phyloP scores from a whole-genome alignment of 2,113 vertebrate genomes.

The Eira barbara region DNA sequence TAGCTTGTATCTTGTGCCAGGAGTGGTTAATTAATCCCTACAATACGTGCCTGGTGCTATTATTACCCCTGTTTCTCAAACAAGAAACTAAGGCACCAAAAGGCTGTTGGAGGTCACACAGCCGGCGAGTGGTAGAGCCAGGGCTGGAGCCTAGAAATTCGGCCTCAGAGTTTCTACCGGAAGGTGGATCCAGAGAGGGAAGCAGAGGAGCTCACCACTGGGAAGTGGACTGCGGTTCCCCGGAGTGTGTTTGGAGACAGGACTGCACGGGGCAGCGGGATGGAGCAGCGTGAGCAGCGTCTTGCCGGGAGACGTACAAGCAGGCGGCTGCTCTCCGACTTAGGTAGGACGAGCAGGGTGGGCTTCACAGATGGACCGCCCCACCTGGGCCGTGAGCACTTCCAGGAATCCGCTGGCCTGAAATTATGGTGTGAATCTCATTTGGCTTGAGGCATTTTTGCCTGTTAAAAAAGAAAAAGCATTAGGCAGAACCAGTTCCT shows the following conservation, averaged over 20 bases:
- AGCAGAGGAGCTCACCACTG: not conserved
- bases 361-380: fast-evolving
- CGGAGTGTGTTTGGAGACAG: not conserved
- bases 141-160: not conserved
- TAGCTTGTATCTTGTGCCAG: not conserved
- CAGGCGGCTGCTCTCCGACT: not conserved
- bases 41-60: not conserved
- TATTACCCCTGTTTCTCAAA: not conserved
- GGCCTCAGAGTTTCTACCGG: not conserved
- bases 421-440: not conserved
- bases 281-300: fast-evolving
- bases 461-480: not conserved
- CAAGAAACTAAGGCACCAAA: not conserved
- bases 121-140: not conserved
- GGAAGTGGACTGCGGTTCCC: not conserved
- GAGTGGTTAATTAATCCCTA: not conserved
- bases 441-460: not conserved
- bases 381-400: not conserved
- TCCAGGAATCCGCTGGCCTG: not conserved
- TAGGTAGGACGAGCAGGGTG: not conserved
- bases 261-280: not conserved
- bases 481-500: not conserved
- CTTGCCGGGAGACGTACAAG: not conserved
- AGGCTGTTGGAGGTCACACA: not conserved
- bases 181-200: not conserved